Evolutionary conservation across 2,113 vertebrate genomes (phyloP).

Genomic region (Oreochromis spilurus): DNA sequence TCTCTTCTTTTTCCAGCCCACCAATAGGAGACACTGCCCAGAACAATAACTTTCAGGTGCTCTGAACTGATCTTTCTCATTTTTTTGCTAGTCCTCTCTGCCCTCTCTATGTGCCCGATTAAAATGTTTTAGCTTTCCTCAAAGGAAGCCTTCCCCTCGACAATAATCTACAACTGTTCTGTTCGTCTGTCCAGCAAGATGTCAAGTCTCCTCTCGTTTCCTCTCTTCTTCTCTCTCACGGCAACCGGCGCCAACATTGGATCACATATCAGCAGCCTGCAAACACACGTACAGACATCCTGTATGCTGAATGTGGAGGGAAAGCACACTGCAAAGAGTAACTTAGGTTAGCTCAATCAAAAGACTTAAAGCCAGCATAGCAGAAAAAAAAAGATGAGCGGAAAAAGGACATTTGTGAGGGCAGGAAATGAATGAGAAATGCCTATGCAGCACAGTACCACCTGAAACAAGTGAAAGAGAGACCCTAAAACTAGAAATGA

Average conservation of each 20-base stretch:
- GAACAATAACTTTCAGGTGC: not conserved
- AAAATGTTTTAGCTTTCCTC: not conserved
- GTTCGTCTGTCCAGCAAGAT: constrained; percentile 4
- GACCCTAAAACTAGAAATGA: not conserved
- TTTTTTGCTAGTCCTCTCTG: not conserved
- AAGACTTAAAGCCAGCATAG: not conserved
- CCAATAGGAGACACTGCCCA: not conserved
- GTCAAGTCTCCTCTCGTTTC: constrained; percentile 20
- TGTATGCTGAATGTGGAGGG: constrained; percentile 27
- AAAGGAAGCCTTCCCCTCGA: not conserved
- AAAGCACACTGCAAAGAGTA: not conserved
- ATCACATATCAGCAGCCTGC: constrained; percentile 47
- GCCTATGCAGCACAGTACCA: not conserved
- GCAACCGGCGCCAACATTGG: constrained; percentile 3
- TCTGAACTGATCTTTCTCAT: not conserved
- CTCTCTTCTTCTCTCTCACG: not conserved
- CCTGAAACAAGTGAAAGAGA: not conserved
- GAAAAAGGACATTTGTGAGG: not conserved
- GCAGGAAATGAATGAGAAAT: not conserved
- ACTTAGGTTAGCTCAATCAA: not conserved
- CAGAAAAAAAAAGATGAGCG: not conserved
- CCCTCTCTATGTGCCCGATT: not conserved
- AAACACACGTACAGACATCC: constrained; percentile 54
- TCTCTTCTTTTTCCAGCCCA: not conserved
- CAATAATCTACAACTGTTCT: not conserved